phyloP scores from a whole-genome alignment of 1,140 invertebrate species.

The Zaprionus capensis region DNA sequence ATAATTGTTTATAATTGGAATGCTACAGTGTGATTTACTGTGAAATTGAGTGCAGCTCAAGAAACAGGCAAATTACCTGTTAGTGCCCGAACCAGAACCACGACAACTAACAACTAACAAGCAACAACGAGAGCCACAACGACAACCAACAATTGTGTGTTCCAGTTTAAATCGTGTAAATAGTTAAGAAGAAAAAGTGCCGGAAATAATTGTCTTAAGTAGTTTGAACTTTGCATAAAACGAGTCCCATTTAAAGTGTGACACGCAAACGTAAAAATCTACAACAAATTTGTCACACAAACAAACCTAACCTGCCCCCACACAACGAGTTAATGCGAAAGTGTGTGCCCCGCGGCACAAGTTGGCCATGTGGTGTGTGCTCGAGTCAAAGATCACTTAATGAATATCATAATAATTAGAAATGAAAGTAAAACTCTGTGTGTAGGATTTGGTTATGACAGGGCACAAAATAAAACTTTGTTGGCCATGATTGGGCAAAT shows the following conservation, averaged over 20 bases:
- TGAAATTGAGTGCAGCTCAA: slow-evolving; percentile 61
- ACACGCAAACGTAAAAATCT: background rate
- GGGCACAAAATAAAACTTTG: slow-evolving; percentile 44
- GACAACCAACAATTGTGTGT: slow-evolving; percentile 50
- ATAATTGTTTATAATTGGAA: slow-evolving; percentile 78
- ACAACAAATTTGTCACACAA: background rate
- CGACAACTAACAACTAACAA: slow-evolving; percentile 18
- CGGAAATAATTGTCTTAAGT: slow-evolving; percentile 80
- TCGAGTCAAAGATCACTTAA: slow-evolving; percentile 64
- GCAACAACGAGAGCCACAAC: slow-evolving; percentile 26
- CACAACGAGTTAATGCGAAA: slow-evolving; percentile 20
- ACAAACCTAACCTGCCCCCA: slow-evolving; percentile 1
- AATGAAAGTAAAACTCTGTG: slow-evolving; percentile 78
- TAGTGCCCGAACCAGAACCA: slow-evolving; percentile 26
- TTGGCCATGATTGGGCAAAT: slow-evolving; percentile 75
- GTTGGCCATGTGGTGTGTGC: slow-evolving; percentile 42
- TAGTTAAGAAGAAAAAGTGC: slow-evolving; percentile 65
- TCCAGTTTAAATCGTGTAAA: slow-evolving; percentile 50
- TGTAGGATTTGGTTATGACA: slow-evolving; percentile 67
- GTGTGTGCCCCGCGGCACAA: slow-evolving; percentile 26
- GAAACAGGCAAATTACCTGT: slow-evolving; percentile 49
- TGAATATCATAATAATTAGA: slow-evolving; percentile 74
- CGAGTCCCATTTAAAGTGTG: slow-evolving; percentile 22
- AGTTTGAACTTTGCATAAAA: slow-evolving; percentile 72
- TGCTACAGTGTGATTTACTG: slow-evolving; percentile 69